phyloP scores from a whole-genome alignment of 2,113 vertebrate genomes.

The Raja brachyura region DNA sequence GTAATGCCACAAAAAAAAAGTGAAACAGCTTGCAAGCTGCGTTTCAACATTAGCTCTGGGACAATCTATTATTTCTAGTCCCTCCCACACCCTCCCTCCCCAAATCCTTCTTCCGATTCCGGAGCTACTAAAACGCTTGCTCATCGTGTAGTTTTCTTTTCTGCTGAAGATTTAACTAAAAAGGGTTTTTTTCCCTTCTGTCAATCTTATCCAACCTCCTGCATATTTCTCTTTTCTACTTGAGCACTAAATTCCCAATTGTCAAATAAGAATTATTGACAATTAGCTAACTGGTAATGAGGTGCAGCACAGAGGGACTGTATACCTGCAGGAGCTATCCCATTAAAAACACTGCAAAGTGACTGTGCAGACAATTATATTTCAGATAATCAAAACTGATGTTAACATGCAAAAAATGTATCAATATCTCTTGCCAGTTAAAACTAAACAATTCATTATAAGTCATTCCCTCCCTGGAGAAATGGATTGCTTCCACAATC shows the following conservation, averaged over 20 bases:
- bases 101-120: no score
- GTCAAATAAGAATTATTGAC: not conserved
- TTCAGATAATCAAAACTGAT: not conserved
- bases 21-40: not conserved
- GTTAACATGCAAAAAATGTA: not conserved
- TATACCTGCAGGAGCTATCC: not conserved
- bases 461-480: not conserved
- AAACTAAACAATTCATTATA: constrained; percentile 19
- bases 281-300: not conserved
- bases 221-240: not conserved
- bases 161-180: not conserved
- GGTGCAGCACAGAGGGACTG: not conserved
- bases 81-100: not conserved
- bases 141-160: not conserved
- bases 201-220: not conserved
- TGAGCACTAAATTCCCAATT: not conserved
- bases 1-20: not conserved
- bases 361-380: not conserved
- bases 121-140: not conserved
- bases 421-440: not conserved
- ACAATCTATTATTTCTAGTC: not conserved
- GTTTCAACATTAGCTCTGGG: not conserved
- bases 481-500: constrained; percentile 26
- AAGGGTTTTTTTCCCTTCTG: not conserved
- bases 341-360: not conserved